Evolutionary conservation across 1,140 invertebrate species (phyloP).

Genomic region (Penaeus vannamei): DNA sequence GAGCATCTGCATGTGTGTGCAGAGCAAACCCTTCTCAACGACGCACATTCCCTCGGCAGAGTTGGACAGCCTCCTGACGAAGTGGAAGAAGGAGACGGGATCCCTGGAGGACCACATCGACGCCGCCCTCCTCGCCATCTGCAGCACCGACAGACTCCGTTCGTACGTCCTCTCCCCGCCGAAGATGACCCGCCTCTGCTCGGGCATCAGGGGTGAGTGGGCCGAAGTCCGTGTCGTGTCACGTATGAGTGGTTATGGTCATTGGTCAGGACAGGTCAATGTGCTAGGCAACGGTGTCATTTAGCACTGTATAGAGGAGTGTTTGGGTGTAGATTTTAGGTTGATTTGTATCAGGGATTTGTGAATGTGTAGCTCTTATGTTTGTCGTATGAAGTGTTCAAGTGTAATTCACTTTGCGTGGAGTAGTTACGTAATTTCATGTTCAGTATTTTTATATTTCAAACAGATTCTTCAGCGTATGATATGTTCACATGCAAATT

Average conservation of each 20-base stretch:
- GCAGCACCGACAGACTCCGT: conserved; percentile 54
- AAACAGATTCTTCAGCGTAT: too few relatives aligned
- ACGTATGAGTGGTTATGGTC: background rate
- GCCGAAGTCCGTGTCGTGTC: background rate
- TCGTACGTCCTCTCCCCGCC: conserved; percentile 63
- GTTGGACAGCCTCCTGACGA: conserved; percentile 51
- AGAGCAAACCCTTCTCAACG: background rate
- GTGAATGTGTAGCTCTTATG: too few relatives aligned
- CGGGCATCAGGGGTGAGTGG: conserved; percentile 56
- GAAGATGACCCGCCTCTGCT: conserved; percentile 64
- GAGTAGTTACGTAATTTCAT: too few relatives aligned
- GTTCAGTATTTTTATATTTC: too few relatives aligned
- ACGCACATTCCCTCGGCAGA: conserved; percentile 30
- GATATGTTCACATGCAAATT: too few relatives aligned
- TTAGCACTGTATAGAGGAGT: too few relatives aligned
- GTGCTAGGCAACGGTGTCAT: background rate
- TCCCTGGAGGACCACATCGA: conserved; percentile 64
- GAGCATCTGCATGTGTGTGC: too few relatives aligned
- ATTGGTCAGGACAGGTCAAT: background rate
- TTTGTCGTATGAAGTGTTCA: too few relatives aligned
- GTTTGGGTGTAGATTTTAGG: too few relatives aligned
- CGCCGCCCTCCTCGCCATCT: conserved; percentile 54
- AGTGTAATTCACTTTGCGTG: too few relatives aligned
- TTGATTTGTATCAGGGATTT: too few relatives aligned
- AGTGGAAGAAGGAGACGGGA: conserved; percentile 60